Evolutionary conservation across 2,113 vertebrate genomes (phyloP).

Genomic region (Brienomyrus brachyistius): DNA sequence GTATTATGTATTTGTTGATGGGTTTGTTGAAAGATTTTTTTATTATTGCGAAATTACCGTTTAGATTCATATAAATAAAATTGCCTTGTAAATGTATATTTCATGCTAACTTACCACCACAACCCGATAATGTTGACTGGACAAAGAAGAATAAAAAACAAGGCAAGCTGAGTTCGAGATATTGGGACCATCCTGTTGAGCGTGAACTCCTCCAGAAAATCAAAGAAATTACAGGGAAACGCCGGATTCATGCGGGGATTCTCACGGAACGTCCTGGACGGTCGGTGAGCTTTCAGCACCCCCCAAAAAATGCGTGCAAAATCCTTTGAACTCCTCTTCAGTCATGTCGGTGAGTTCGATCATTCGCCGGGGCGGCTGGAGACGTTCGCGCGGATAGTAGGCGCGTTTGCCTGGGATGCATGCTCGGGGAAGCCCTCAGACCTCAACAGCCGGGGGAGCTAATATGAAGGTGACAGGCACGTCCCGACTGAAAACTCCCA

Average conservation of each 20-base stretch:
- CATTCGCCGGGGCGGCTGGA: constrained; percentile 52
- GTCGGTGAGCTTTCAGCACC: constrained; percentile 30
- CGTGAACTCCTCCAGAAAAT: constrained; percentile 30
- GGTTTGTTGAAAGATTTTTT: background rate
- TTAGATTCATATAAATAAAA: background rate
- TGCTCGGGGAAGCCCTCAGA: constrained; percentile 43
- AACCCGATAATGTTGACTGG: constrained; percentile 91
- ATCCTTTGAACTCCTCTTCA: constrained; percentile 35
- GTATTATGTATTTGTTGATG: background rate
- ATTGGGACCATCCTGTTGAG: constrained; percentile 69
- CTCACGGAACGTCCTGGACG: constrained; percentile 36
- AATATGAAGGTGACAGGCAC: constrained; percentile 36
- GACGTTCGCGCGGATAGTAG: constrained; percentile 54
- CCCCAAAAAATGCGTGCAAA: constrained; percentile 44
- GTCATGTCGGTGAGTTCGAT: constrained; percentile 51
- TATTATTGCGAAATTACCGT: background rate
- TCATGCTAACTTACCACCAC: constrained; percentile 78
- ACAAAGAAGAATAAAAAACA: constrained; percentile 84
- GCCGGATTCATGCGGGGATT: constrained; percentile 26
- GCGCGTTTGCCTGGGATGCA: constrained; percentile 52
- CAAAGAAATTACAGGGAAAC: constrained; percentile 36
- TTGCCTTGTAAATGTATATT: background rate
- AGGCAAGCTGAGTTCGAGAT: constrained; percentile 73
- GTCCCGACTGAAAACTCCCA: constrained; percentile 40
- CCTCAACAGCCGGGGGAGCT: constrained; percentile 40